Evolutionary conservation across 2,888 invertebrate genomes (phyloP).

Genomic region (Lacanobia wlatinum): DNA sequence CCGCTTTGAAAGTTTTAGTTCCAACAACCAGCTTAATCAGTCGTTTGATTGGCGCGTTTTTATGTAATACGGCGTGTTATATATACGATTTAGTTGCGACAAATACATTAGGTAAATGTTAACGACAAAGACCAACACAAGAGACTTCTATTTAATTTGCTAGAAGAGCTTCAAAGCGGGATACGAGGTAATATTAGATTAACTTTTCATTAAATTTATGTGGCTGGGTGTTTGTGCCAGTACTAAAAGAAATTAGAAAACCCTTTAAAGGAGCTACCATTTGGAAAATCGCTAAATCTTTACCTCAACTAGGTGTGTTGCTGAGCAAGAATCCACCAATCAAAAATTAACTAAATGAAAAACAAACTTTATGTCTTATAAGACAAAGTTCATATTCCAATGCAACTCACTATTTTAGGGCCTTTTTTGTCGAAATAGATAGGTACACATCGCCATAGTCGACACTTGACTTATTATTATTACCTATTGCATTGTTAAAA

Average conservation of each 20-base stretch:
- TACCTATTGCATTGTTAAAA: not conserved
- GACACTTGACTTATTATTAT: not conserved
- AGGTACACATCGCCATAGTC: not conserved
- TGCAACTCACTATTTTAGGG: no score
- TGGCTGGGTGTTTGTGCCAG: slow-evolving; percentile 2
- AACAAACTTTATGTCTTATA: not conserved
- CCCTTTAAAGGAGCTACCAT: not conserved
- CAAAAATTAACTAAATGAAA: no score
- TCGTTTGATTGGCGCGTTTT: no score
- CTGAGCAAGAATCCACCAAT: not conserved
- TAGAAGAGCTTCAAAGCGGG: not conserved
- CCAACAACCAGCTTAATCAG: no score
- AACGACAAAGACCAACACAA: not conserved
- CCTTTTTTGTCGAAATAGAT: no score
- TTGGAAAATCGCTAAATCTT: not conserved
- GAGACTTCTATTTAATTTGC: slow-evolving; percentile 4
- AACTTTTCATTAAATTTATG: slow-evolving; percentile 28
- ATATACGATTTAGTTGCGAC: no score
- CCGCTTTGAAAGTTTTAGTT: no score
- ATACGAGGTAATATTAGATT: slow-evolving; percentile 12
- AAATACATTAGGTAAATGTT: not conserved
- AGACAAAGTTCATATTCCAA: not conserved
- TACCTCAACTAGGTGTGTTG: not conserved
- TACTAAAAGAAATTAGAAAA: slow-evolving; percentile 12
- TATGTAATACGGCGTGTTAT: no score